Evolutionary conservation across 2,113 vertebrate genomes (phyloP).

Genomic region (Pavo muticus): DNA sequence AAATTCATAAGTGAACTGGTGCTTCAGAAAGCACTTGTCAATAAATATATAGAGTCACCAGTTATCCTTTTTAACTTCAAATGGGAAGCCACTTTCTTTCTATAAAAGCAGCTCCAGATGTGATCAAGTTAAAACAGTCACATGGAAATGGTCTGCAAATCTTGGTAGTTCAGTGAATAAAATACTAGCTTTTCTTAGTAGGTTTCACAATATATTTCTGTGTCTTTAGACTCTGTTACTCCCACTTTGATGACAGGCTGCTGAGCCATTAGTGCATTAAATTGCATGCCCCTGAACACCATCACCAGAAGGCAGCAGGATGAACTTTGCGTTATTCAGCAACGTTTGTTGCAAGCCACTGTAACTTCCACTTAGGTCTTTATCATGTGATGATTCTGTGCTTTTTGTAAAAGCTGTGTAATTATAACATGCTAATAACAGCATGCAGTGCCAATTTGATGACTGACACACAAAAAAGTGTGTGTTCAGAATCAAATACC

Average conservation of each 20-base stretch:
- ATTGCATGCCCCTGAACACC: not conserved
- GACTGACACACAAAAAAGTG: not conserved
- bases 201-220: not conserved
- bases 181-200: not conserved
- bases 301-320: not conserved
- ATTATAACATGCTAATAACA: not conserved
- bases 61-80: not conserved
- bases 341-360: not conserved
- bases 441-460: not conserved
- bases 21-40: not conserved
- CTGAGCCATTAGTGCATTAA: not conserved
- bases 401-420: not conserved
- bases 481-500: not conserved
- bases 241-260: not conserved
- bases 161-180: not conserved
- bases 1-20: not conserved
- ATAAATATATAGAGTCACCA: not conserved
- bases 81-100: not conserved
- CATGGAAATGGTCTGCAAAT: not conserved
- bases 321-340: not conserved
- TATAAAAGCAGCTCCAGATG: not conserved
- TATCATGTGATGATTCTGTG: not conserved
- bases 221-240: not conserved
- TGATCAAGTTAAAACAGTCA: not conserved
- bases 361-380: not conserved